Percentiles rank a stretch among this genome's conserved stretches.
These are phyloP conservation scores for Rhogogaster chlorosoma DNA, from an alignment of 2,888 invertebrate genomes.

Conservation along the genomic window DNA sequence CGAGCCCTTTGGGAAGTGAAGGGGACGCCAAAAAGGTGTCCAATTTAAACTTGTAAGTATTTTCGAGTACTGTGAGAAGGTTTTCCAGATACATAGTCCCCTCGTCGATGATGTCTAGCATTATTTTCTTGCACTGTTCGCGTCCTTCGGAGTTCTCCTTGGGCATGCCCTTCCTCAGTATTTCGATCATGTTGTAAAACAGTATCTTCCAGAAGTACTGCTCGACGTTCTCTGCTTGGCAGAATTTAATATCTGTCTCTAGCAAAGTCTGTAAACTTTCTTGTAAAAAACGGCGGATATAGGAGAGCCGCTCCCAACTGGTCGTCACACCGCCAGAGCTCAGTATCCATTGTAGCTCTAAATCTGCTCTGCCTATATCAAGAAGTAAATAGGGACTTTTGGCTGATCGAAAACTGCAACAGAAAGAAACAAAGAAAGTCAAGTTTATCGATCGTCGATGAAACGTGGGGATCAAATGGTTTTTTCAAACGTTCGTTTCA, in stretches of 20 bases:
- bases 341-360: constrained; percentile 83
- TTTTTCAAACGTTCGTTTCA: background rate
- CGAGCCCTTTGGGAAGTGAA: constrained; percentile 82
- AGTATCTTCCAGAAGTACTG: constrained; percentile 95
- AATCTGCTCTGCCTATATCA: constrained; percentile 85
- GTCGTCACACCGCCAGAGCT: constrained; percentile 81
- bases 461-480: background rate
- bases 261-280: constrained; percentile 84
- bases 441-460: background rate
- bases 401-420: constrained; percentile 80
- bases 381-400: constrained; percentile 83
- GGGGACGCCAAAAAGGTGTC: constrained; percentile 79
- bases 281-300: constrained; percentile 84
- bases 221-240: constrained; percentile 92
- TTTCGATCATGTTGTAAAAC: constrained; percentile 93
- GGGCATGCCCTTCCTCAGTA: constrained; percentile 85
- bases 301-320: constrained; percentile 84
- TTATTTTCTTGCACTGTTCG: constrained; percentile 83
- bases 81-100: constrained; percentile 89
- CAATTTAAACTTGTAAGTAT: constrained; percentile 87
- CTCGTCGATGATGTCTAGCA: constrained; percentile 88
- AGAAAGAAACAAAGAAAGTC: constrained; percentile 27
- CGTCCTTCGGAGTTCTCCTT: constrained; percentile 82
- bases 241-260: constrained; percentile 90
- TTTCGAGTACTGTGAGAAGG: constrained; percentile 86